Base-by-base conservation (phyloP, 2,797 vertebrate species). In the Brachymystax lenok region DNA sequence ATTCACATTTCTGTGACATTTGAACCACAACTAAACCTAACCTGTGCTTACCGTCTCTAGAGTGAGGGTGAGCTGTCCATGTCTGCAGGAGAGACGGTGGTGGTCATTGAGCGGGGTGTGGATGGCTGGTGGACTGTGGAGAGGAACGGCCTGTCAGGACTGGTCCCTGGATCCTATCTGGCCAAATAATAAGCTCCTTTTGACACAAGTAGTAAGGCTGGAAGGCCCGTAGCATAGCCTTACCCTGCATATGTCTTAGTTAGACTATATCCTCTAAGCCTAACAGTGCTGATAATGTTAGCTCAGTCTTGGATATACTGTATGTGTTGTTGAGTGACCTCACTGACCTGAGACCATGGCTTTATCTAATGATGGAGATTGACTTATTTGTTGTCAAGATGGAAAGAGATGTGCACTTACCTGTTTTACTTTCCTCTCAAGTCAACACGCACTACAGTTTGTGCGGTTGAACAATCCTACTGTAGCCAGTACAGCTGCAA, bases 41-140 rank as follows among this genome's bases (percentile, higher is more conserved):
- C 19, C 12, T 19, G 12, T 12, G 17, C 54, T 51, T 75, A 50
- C 21, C 21, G 28, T 74, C 84, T 89, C 56, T 83, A 99, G 98
- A 94, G 93, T 4, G 14, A 7, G 0, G 97, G 97, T 3, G 98
- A 99, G 84, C 92, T 99, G 82, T 95, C 97, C 74, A 91, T 99
- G 21, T 92, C 87, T 0, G 91, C 80, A 1, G 97, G 97, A 16
- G 98, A 99, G 30, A 33, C 93, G 1, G 88, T 99, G 76, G 75
- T 79, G 0, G 95, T 98, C 73, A 82, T 92, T 1, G 91, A 95
- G 51, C 92, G 94, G 81, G 94, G 94, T 0, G 93, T 94, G 1
- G 96, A 99, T 0, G 98, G 98, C 79, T 99, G 98, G 98, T 99
- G 98, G 98, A 96, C 86, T 3, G 97, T 95, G 75, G 88, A 95